phyloP scores from a whole-genome alignment of 2,113 vertebrate species.

The Fregetta grallaria region DNA sequence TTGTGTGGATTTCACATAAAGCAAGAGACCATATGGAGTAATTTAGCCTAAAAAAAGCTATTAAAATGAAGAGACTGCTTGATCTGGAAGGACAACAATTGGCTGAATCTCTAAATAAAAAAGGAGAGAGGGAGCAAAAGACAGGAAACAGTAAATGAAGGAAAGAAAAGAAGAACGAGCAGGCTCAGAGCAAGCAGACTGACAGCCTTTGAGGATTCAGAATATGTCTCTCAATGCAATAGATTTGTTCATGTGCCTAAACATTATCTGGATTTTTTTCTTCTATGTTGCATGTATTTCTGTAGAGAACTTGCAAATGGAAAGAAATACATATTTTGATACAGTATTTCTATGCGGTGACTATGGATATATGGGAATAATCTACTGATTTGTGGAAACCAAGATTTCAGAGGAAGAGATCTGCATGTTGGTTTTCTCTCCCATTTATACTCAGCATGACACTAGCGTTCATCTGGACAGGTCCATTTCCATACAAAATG shows the following conservation, averaged over 20 bases:
- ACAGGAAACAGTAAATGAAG: not conserved
- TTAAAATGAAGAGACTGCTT: not conserved
- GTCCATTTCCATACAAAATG: not conserved
- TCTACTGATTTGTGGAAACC: not conserved
- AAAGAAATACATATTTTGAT: not conserved
- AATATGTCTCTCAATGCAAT: not conserved
- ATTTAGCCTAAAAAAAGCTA: not conserved
- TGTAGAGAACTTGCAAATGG: not conserved
- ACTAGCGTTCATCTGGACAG: not conserved
- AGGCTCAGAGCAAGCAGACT: not conserved
- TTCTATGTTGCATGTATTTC: not conserved
- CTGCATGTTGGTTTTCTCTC: not conserved
- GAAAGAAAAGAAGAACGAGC: not conserved
- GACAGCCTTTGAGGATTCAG: not conserved
- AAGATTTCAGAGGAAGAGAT: not conserved
- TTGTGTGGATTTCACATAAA: not conserved
- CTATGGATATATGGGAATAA: not conserved
- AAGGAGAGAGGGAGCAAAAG: not conserved
- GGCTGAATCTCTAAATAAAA: not conserved
- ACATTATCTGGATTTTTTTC: not conserved
- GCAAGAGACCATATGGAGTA: not conserved
- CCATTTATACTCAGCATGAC: not conserved
- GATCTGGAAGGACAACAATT: conserved; percentile 6
- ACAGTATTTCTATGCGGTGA: not conserved
- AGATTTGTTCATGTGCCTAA: not conserved